phyloP scores from a whole-genome alignment of 2,113 vertebrate genomes.

The Rhodinocichla rosea region DNA sequence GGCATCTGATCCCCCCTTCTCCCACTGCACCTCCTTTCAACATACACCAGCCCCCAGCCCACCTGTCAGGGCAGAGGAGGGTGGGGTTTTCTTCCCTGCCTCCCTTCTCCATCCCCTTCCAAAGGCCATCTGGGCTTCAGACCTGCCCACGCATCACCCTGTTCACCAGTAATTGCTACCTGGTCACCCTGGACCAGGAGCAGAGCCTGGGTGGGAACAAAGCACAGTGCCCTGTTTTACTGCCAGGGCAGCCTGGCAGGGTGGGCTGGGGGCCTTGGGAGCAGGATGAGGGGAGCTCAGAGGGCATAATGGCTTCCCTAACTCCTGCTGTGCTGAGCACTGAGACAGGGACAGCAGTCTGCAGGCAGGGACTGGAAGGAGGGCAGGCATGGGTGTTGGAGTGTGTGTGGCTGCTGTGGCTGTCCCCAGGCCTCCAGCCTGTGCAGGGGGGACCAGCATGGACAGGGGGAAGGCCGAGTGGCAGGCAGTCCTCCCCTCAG shows the following conservation, averaged over 20 bases:
- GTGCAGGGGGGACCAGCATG: not conserved
- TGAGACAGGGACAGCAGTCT: not conserved
- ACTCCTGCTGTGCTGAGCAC: not conserved
- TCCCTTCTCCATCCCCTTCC: not conserved
- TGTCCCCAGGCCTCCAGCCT: not conserved
- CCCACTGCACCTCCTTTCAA: not conserved
- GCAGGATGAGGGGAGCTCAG: not conserved
- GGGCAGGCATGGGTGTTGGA: not conserved
- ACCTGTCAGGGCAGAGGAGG: not conserved
- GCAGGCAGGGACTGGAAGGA: not conserved
- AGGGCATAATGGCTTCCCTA: not conserved
- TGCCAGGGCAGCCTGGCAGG: not conserved
- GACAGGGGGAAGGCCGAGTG: accelerated
- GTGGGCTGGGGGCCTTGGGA: not conserved
- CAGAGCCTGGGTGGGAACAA: not conserved
- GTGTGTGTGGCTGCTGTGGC: accelerated
- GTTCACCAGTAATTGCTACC: not conserved
- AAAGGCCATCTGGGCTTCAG: not conserved
- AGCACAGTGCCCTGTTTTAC: not conserved
- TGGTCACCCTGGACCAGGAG: not conserved
- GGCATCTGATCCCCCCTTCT: not conserved
- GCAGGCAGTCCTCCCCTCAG: not conserved
- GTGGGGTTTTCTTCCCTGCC: not conserved
- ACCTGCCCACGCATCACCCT: not conserved
- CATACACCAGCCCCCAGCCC: not conserved